Evolutionary conservation across 2,888 invertebrate genomes (phyloP), one percentile per base, ranked within the genome.

Genomic region (Parnassius smintheus): DNA sequence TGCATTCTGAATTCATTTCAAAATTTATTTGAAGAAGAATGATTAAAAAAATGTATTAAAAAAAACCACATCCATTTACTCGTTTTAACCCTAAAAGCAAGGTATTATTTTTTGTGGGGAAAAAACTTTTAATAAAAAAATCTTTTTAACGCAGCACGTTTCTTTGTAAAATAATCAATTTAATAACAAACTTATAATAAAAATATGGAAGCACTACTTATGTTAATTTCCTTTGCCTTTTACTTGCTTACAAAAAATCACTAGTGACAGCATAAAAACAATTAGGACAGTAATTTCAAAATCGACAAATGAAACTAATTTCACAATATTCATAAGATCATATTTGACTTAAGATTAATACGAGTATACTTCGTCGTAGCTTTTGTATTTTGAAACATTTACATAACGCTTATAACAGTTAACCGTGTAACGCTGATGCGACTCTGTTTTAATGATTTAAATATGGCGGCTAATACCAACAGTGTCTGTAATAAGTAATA

Each of bases 311-410:
- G 75, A 72, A 70, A 75, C 75, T 68, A 75, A 76, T 86, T 86
- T 83, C 85, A 73, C 73, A 83, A 86, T 65, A 52, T 69, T 63
- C 69, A 63, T 69, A 72, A 72, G 75, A 78, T 83, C 81, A 76
- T 75, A 75, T 68, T 59, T 67, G 57, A 54, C 59, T 61, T 61
- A 59, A 61, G 61, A 65, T 61, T 59, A 63, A 66, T 65, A 57
- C 18, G 18, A 18, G 18, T 18, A 18, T 18, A 18, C 64, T 68
- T 72, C 69, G 71, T 71, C 68, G 75, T 12, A 42, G 49, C 49
- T 54, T 50, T 35, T 82, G 77, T 75, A 79, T 86, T 86, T 85
- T 77, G 83, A 78, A 86, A 88, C 64, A 52, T 52, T 59, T 82
- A 82, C 77, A 78, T 83, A 86, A 83, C 71, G 62, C 71, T 73